Base-by-base conservation (phyloP, 2,888 invertebrate species). In the Idaea dimidiata region DNA sequence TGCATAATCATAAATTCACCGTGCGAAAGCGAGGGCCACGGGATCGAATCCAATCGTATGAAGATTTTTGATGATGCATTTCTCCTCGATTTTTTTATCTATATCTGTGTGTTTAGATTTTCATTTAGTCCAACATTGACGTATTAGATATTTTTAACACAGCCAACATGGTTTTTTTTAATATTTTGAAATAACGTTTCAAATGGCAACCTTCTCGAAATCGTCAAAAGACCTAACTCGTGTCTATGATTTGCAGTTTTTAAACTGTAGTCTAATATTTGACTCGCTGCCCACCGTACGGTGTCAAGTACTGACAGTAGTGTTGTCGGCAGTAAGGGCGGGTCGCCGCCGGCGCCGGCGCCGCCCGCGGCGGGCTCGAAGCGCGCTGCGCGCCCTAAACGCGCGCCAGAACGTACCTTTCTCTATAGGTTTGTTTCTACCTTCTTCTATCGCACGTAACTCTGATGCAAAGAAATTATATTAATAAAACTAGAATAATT, bases 331-430 rank as follows among this genome's bases (percentile, higher is more conserved):
- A 89, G 87, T 84, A 87, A 86, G 82, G 82, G 85, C 73, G 86
- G 74, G 65, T 91, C 93, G 69, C 93, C 93, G 79, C 80, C 88
- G 77, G 86, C 89, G 67, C 86, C 88, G 69, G 88, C 90, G 77
- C 86, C 82, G 66, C 76, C 85, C 79, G 77, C 78, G 74, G 78
- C 70, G 61, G 74, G 77, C 69, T 61, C 79, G 63, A 80, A 75
- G 64, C 72, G 74, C 72, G 75, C 70, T 80, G 72, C 80, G 77
- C 65, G 81, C 79, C 72, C 79, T 78, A 78, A 81, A 72, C 72
- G 63, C 78, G 55, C 73, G 73, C 75, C 69, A 76, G 75, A 59
- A 74, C 78, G 58, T 78, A 77, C 78, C 80, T 83, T 87, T 75
- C 77, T 75, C 71, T 81, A 87, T 89, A 90, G 91, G 91, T 91